Conservation (phyloP, 2,113 vertebrate genomes). For the Ploceus nigricollis region DNA sequence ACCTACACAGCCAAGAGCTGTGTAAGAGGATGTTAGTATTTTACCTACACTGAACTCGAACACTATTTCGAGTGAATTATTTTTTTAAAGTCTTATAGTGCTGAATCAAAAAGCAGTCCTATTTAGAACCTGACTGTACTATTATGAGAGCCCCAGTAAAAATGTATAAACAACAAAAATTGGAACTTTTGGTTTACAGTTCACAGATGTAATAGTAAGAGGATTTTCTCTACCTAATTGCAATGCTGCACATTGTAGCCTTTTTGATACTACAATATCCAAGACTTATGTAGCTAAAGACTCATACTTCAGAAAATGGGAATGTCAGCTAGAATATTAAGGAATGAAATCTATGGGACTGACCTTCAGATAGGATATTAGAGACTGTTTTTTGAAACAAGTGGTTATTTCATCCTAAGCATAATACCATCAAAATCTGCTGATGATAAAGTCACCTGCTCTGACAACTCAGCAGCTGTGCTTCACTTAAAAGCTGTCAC, state of each 20-base stretch:
- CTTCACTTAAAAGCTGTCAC: slow-evolving; percentile 36
- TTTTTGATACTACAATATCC: slow-evolving; percentile 62
- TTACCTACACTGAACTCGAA: neutral
- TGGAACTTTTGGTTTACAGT: neutral
- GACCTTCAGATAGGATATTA: slow-evolving; percentile 54
- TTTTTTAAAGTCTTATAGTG: neutral
- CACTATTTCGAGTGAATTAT: neutral
- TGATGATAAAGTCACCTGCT: slow-evolving; percentile 65
- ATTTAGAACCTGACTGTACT: neutral
- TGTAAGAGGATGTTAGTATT: neutral
- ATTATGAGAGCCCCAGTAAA: neutral
- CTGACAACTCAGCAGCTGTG: slow-evolving; percentile 44
- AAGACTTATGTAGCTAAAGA: slow-evolving; percentile 64
- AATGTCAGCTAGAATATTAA: slow-evolving; percentile 67
- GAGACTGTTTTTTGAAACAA: slow-evolving; percentile 41
- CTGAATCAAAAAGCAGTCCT: neutral
- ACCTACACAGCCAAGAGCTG: neutral
- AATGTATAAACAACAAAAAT: neutral
- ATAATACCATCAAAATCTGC: slow-evolving; percentile 57
- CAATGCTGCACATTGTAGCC: slow-evolving; percentile 32
- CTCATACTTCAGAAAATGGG: slow-evolving; percentile 69
- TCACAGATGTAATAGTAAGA: slow-evolving; percentile 24
- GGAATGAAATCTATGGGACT: slow-evolving; percentile 65
- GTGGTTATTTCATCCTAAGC: slow-evolving; percentile 57
- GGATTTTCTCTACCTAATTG: slow-evolving; percentile 55